phyloP scores from a whole-genome alignment of 2,888 invertebrate species.

The Mythimna loreyi region DNA sequence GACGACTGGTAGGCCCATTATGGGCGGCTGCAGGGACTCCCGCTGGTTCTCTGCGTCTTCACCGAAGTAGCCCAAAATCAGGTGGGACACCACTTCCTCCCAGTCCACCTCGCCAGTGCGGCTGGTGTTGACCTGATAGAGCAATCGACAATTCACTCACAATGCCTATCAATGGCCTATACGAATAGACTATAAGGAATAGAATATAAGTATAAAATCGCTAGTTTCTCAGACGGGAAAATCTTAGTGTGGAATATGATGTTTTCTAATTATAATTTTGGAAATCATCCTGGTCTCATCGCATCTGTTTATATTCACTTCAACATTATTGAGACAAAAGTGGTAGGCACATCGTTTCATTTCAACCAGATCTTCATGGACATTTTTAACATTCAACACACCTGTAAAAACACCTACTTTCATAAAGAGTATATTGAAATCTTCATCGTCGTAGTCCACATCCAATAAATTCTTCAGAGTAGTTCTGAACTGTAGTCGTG shows the following conservation, averaged over 20 bases:
- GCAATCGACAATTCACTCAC: neutral
- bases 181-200: neutral
- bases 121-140: conserved; percentile 90
- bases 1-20: conserved; percentile 91
- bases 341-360: neutral
- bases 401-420: conserved; percentile 82
- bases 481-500: conserved; percentile 82
- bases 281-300: too few species aligned
- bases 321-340: too few species aligned
- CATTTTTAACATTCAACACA: neutral
- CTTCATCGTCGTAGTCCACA: conserved; percentile 90
- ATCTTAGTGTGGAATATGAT: neutral
- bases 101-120: conserved; percentile 91
- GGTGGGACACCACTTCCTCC: conserved; percentile 95
- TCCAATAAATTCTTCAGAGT: conserved; percentile 82
- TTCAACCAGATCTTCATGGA: neutral
- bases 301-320: too few species aligned
- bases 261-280: neutral
- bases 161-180: neutral
- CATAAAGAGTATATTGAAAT: conserved; percentile 91
- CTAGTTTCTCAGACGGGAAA: neutral
- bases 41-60: conserved; percentile 92
- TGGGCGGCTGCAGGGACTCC: conserved; percentile 92
- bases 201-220: neutral
- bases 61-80: conserved; percentile 93